Percentiles rank a stretch among this genome's conserved stretches.
Conservation (phyloP, 2,888 invertebrate genomes). For the Yponomeuta cagnagella region DNA sequence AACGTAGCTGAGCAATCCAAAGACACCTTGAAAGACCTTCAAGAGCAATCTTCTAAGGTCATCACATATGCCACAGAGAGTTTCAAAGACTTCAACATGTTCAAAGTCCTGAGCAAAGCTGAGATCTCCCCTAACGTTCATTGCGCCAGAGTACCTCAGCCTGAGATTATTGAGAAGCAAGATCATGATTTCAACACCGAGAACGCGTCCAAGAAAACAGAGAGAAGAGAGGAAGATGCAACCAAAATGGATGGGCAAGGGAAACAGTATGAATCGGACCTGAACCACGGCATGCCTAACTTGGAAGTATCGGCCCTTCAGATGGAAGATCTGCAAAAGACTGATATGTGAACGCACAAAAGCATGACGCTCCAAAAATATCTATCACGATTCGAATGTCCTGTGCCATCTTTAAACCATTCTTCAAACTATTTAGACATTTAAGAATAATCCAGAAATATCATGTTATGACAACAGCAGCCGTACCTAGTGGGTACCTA, state of each 20-base stretch:
- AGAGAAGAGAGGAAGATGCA: not conserved
- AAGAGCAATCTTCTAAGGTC: not conserved
- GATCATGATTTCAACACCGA: not conserved
- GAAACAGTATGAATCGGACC: not conserved
- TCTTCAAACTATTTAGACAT: too few species aligned
- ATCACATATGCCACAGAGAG: not conserved
- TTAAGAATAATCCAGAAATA: too few species aligned
- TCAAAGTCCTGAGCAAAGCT: not conserved
- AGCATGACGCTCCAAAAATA: too few species aligned
- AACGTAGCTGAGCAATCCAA: constrained; percentile 26
- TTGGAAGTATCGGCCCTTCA: not conserved
- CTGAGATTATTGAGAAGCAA: not conserved
- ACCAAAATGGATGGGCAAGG: not conserved
- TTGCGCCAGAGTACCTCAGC: not conserved
- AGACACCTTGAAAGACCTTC: constrained; percentile 16
- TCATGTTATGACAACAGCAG: too few species aligned
- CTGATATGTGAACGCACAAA: not conserved
- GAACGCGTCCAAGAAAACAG: not conserved
- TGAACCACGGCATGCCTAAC: not conserved
- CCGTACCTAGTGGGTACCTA: too few species aligned
- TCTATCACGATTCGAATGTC: too few species aligned
- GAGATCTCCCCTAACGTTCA: not conserved
- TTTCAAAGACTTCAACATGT: not conserved
- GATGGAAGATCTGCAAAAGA: not conserved
- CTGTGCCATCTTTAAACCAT: too few species aligned